Conservation (phyloP, 1,140 invertebrate genomes). For the Venustaconcha ellipsiformis region DNA sequence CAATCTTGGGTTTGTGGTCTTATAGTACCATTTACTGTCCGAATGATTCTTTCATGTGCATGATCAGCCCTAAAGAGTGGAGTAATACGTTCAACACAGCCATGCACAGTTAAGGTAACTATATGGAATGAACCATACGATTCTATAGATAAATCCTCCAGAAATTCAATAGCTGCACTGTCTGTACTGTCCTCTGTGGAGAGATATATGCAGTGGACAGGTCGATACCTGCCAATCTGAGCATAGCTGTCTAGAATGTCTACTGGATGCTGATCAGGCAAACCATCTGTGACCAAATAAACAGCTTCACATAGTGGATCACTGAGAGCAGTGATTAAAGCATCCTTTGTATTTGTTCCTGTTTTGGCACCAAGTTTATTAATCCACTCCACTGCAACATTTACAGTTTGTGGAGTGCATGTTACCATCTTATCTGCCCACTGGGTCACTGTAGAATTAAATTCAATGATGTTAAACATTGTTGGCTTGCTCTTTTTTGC, state of each 20-base stretch:
- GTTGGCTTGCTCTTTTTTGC: constrained; percentile 44
- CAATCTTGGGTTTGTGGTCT: constrained; percentile 60
- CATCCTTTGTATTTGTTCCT: constrained; percentile 67
- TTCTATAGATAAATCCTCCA: constrained; percentile 66
- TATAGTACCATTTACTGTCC: constrained; percentile 56
- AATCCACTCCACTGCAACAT: constrained; percentile 65
- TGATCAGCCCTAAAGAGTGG: constrained; percentile 62
- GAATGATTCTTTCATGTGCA: constrained; percentile 54
- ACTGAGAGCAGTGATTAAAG: constrained; percentile 62
- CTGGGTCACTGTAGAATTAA: constrained; percentile 66
- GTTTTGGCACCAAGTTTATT: constrained; percentile 63
- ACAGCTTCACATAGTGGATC: constrained; percentile 63
- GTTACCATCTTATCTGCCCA: constrained; percentile 68
- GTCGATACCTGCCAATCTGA: constrained; percentile 42
- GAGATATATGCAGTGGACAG: constrained; percentile 66
- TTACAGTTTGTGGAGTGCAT: constrained; percentile 65
- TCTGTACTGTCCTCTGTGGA: constrained; percentile 55
- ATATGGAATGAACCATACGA: constrained; percentile 67
- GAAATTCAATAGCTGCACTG: constrained; percentile 59
- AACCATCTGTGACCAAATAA: constrained; percentile 66
- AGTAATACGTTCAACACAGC: constrained; percentile 63
- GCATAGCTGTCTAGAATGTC: constrained; percentile 64
- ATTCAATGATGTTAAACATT: constrained; percentile 67
- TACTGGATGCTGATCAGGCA: constrained; percentile 66
- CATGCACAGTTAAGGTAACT: constrained; percentile 57